phyloP scores from a whole-genome alignment of 2,888 invertebrate species.

The Xestobium rufovillosum region DNA sequence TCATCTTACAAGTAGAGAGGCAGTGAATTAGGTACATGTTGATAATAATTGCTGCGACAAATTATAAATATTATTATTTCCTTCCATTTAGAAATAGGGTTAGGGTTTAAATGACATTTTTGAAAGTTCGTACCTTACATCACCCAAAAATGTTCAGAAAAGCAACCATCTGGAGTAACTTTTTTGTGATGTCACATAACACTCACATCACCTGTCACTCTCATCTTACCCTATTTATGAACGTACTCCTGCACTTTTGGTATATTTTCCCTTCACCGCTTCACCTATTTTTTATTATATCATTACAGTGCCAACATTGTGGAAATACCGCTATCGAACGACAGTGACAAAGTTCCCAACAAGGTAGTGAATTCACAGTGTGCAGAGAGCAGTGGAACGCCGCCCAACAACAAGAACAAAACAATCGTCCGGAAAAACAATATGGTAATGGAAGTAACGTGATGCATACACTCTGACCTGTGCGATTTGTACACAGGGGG shows the following conservation, averaged over 20 bases:
- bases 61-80: no score
- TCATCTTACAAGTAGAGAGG: no score
- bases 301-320: slow-evolving; percentile 42
- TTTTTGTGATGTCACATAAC: no score
- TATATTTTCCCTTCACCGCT: background rate
- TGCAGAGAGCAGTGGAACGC: slow-evolving; percentile 30
- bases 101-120: no score
- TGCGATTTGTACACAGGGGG: slow-evolving; percentile 15
- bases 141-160: no score
- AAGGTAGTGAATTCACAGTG: slow-evolving; percentile 31
- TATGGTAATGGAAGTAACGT: slow-evolving; percentile 56
- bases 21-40: no score
- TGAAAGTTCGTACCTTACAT: no score
- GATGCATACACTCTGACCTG: slow-evolving; percentile 43
- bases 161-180: no score
- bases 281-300: slow-evolving; percentile 4
- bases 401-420: slow-evolving; percentile 27
- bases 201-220: no score
- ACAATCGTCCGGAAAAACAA: slow-evolving; percentile 48
- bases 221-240: background rate
- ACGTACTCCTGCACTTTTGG: background rate
- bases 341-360: slow-evolving; percentile 32
- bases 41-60: no score
- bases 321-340: slow-evolving; percentile 40
- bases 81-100: no score